Conservation (phyloP, 2,888 invertebrate genomes). For the Sphecodes monilicornis region DNA sequence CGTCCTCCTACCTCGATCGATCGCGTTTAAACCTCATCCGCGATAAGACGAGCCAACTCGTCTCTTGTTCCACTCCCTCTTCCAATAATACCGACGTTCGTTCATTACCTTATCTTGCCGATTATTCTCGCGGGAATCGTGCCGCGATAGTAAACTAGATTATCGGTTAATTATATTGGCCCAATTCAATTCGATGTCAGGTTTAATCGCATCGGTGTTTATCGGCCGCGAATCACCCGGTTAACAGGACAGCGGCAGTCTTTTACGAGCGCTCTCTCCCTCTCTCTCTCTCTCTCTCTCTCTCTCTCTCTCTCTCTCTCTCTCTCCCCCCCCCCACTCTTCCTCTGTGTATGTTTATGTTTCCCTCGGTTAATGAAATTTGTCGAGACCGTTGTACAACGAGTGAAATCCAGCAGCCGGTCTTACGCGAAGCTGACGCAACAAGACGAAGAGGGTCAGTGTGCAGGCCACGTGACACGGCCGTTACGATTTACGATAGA, state of each 20-base stretch:
- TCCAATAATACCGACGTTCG: neutral
- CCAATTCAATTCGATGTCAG: neutral
- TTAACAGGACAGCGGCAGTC: neutral
- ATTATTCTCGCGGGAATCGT: neutral
- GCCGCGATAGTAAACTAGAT: neutral
- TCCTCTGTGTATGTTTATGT: too few relatives aligned
- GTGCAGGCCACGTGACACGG: constrained; percentile 35
- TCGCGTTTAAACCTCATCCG: neutral
- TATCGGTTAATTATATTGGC: neutral
- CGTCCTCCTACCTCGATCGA: neutral
- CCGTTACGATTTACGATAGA: constrained; percentile 52
- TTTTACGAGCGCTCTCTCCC: too few relatives aligned
- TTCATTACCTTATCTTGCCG: neutral
- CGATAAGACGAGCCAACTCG: neutral
- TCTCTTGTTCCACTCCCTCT: neutral
- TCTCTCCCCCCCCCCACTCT: too few relatives aligned
- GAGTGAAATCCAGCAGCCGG: constrained; percentile 8
- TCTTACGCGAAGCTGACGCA: constrained; percentile 36
- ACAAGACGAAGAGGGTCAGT: constrained; percentile 35
- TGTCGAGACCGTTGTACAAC: neutral
- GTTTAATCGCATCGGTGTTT: neutral
- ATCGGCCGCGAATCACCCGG: neutral
- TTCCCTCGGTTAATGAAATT: neutral
- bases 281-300: neutral
- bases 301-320: neutral